These are phyloP conservation scores for Melanotus villosus DNA, from an alignment of 2,888 invertebrate genomes.

Conservation along the genomic window DNA sequence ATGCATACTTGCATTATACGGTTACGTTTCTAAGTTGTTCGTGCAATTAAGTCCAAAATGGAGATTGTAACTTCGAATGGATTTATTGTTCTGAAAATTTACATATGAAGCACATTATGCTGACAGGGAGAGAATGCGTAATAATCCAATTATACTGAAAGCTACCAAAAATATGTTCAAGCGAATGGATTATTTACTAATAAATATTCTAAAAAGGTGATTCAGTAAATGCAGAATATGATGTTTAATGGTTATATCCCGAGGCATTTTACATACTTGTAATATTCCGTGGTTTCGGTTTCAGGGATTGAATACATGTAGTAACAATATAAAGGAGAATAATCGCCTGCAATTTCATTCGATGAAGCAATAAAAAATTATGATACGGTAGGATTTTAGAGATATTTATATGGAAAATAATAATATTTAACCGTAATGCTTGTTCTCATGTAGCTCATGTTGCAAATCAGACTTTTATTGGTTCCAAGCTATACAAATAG, in stretches of 20 bases:
- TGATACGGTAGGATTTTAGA: no score
- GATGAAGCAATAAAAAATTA: no score
- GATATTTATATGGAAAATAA: no score
- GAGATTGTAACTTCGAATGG: conserved; percentile 8
- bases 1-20: conserved; percentile 32
- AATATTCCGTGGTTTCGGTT: no score
- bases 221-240: not conserved
- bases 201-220: not conserved
- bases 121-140: conserved; percentile 27
- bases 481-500: no score
- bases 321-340: no score
- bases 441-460: no score
- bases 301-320: no score
- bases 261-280: conserved; percentile 9
- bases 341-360: no score
- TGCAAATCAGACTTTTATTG: no score
- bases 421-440: no score
- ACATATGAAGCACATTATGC: conserved; percentile 26
- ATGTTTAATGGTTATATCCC: conserved; percentile 1
- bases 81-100: conserved; percentile 30
- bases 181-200: conserved; percentile 1
- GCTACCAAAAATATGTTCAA: conserved; percentile 18
- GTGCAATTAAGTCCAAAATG: conserved; percentile 38
- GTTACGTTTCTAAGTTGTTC: conserved; percentile 29
- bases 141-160: conserved; percentile 31